These are phyloP conservation scores for Prionailurus bengalensis DNA, from an alignment of 2,113 vertebrate genomes.

Conservation along the genomic window DNA sequence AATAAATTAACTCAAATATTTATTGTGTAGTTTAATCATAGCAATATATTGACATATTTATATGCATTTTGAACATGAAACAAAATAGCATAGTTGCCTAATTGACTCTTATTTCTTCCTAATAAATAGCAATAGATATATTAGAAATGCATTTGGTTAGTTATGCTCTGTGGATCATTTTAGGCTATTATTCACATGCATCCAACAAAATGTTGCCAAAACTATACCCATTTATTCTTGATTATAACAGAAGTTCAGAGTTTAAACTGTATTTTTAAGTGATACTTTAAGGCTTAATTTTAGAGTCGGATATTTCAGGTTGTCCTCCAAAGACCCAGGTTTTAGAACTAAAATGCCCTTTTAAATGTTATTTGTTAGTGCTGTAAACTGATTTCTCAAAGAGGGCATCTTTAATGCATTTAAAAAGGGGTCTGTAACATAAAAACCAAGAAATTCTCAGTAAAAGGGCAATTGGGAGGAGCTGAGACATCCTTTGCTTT, in stretches of 20 bases:
- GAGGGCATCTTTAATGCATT: neutral
- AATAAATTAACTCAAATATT: slow-evolving; percentile 44
- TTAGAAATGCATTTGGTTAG: slow-evolving; percentile 13
- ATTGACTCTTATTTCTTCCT: neutral
- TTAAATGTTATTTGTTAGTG: slow-evolving; percentile 26
- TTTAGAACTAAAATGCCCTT: slow-evolving; percentile 30
- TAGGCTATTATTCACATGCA: neutral
- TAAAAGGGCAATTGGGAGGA: neutral
- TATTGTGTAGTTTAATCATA: slow-evolving; percentile 28
- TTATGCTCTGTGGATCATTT: neutral
- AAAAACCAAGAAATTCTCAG: slow-evolving; percentile 20
- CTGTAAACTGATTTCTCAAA: slow-evolving; percentile 51
- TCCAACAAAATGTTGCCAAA: neutral
- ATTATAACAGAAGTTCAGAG: neutral
- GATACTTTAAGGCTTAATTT: neutral
- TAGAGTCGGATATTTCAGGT: slow-evolving; percentile 14
- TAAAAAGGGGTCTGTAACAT: neutral
- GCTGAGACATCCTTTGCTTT: slow-evolving; percentile 16
- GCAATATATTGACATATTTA: neutral
- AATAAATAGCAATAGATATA: slow-evolving; percentile 3
- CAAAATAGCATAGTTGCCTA: neutral
- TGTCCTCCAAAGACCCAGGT: slow-evolving; percentile 9
- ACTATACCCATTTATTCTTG: neutral
- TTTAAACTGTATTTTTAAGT: slow-evolving; percentile 27
- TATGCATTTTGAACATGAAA: slow-evolving; percentile 34